Percentiles rank a stretch among this genome's conserved stretches.
These are phyloP conservation scores for Nineta flava DNA, from an alignment of 2,888 invertebrate genomes.

Conservation along the genomic window DNA sequence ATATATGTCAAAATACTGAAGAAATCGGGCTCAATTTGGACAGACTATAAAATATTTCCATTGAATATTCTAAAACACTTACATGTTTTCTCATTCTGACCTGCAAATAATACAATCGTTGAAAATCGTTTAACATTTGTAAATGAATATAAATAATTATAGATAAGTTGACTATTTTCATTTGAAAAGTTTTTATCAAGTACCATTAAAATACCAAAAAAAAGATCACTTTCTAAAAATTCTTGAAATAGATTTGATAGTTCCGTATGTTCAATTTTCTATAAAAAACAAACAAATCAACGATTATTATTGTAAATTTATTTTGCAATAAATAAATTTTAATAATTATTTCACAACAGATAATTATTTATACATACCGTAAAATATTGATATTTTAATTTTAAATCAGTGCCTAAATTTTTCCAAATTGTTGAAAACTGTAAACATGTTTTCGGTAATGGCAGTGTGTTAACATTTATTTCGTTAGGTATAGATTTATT, in stretches of 20 bases:
- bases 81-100: constrained; percentile 40
- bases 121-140: constrained; percentile 45
- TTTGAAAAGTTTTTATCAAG: constrained; percentile 29
- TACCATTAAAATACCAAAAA: constrained; percentile 40
- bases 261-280: constrained; percentile 32
- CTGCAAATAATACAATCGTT: constrained; percentile 46
- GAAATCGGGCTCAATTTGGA: no score
- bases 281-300: not conserved
- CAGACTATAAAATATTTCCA: no score
- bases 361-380: constrained; percentile 20
- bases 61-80: constrained; percentile 12
- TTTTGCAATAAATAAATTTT: no score
- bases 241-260: constrained; percentile 48
- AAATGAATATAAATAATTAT: constrained; percentile 35
- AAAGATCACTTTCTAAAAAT: constrained; percentile 44
- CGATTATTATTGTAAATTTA: not conserved
- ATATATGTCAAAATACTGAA: no score
- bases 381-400: constrained; percentile 40
- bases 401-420: constrained; percentile 30
- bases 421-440: constrained; percentile 51
- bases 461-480: constrained; percentile 12
- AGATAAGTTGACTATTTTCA: constrained; percentile 26
- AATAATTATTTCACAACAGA: no score
- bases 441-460: constrained; percentile 42
- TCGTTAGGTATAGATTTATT: constrained; percentile 4